Conservation (phyloP, 2,797 vertebrate species). For the Anguilla marmorata region DNA sequence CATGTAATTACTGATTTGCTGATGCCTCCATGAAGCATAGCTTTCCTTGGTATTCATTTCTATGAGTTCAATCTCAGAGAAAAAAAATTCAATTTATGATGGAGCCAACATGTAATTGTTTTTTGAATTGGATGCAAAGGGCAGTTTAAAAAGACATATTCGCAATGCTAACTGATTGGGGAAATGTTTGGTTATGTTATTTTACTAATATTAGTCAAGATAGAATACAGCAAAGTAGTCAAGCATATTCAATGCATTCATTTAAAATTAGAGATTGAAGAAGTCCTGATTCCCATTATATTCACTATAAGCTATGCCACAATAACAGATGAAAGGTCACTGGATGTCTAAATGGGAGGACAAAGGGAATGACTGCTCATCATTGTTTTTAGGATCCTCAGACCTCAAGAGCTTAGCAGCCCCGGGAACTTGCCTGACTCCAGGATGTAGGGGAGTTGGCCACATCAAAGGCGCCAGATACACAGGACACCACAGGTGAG, state of each 20-base stretch:
- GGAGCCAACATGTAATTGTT: neutral
- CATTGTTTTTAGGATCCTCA: slow-evolving; percentile 52
- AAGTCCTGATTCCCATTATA: neutral
- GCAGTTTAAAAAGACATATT: too few species aligned
- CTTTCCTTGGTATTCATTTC: neutral
- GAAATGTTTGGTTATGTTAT: too few species aligned
- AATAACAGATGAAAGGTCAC: neutral
- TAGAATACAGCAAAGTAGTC: neutral
- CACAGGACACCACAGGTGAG: slow-evolving; percentile 76
- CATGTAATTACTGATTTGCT: neutral
- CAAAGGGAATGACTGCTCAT: neutral
- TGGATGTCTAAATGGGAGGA: neutral
- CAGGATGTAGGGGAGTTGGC: slow-evolving; percentile 73
- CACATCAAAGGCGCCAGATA: slow-evolving; percentile 78
- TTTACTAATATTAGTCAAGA: neutral
- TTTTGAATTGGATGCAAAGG: neutral
- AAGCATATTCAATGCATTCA: neutral
- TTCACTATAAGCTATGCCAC: neutral
- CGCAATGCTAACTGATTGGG: too few species aligned
- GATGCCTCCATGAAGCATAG: neutral
- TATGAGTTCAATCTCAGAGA: neutral
- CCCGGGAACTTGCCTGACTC: slow-evolving; percentile 75
- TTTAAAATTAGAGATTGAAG: neutral
- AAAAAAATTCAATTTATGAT: neutral
- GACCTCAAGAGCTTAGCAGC: slow-evolving; percentile 58